Base-by-base conservation (phyloP, 2,113 vertebrate species). In the Actenoides lindsayi region DNA sequence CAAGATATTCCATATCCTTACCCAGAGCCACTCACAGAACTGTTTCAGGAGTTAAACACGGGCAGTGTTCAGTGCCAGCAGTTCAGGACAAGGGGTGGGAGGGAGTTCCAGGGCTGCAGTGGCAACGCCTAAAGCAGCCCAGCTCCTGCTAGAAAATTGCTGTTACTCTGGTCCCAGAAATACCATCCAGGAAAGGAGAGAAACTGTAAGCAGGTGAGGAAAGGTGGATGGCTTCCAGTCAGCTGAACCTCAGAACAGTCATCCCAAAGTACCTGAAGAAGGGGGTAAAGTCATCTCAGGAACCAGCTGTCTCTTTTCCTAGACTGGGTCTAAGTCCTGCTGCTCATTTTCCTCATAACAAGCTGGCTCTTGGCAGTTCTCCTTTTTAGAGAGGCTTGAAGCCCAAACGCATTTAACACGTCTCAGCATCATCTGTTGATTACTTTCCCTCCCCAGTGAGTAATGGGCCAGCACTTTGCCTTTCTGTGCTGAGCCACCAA, bases 1-100 rank as follows among this genome's bases (percentile, higher is more conserved):
- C 56, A 23, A 2, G 78, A 31, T 5, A 25, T 25, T 56, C 35
- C 41, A 0, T 0, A 3, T 9, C 21, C n/a, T 83, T 51, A 27
- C 2, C n/a, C n/a, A 59, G 20, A 74, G 46, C 3, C 46, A 30
- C 56, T 51, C 62, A 14, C 6, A 0, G 21, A 37, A 39, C 41
- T 16, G 42, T 13, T 27, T 5, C 9, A 19, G 57, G 63, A 35
- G 19, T 33, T 42, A 63, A 28, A 13, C 57, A 25, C 1, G 0
- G 63, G 4, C 24, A 13, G 14, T 7, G 5, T 17, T 25, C 56
- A 19, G 20, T 42, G 35, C 25, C 48, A 56, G 9, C 0, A 8
- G 12, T 18, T 18, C 18, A 44, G 82, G 81, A 3, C 14, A 14
- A 10, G 70, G 1, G 44, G 5, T 39, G n/a, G 31, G 24, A 50